Conservation (phyloP, 2,888 invertebrate species). For the Zhuqinia jingwanae region DNA sequence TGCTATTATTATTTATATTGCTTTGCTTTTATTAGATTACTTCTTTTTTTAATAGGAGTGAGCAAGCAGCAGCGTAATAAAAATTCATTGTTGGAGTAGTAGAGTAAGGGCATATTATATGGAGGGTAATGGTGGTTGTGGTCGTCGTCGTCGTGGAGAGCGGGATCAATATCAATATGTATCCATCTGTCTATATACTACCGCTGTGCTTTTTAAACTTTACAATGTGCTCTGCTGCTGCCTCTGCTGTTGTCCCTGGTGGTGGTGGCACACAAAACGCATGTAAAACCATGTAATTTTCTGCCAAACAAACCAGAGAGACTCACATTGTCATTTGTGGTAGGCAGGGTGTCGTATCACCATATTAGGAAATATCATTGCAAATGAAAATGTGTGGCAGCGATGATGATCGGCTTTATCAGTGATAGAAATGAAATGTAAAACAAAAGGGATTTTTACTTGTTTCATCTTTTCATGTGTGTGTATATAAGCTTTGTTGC, state of each 20-base stretch:
- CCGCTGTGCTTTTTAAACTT: too few relatives aligned
- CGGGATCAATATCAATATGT: too few relatives aligned
- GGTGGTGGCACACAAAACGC: background rate
- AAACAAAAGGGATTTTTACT: slow-evolving; percentile 29
- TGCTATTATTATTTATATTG: slow-evolving; percentile 9
- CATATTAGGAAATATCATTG: slow-evolving; percentile 50
- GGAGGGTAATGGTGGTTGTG: too few relatives aligned
- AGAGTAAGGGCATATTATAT: too few relatives aligned
- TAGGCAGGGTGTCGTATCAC: slow-evolving; percentile 22
- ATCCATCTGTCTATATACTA: too few relatives aligned
- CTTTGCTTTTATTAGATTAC: slow-evolving; percentile 16
- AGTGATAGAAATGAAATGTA: slow-evolving; percentile 51
- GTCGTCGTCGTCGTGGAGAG: too few relatives aligned
- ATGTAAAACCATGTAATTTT: background rate
- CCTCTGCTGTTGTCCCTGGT: background rate
- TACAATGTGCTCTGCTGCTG: too few relatives aligned
- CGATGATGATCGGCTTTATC: slow-evolving; percentile 11
- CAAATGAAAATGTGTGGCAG: background rate
- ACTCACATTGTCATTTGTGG: background rate
- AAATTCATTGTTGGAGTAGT: background rate
- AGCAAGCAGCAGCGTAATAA: background rate
- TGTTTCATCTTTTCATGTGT: too few relatives aligned
- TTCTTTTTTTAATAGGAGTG: background rate
- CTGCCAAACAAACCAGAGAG: background rate
- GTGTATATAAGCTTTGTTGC: slow-evolving; percentile 17